Percentiles rank a stretch among this genome's conserved stretches.
Conservation (phyloP, 1,140 invertebrate genomes). For the Pogonognathellus flavescens region DNA sequence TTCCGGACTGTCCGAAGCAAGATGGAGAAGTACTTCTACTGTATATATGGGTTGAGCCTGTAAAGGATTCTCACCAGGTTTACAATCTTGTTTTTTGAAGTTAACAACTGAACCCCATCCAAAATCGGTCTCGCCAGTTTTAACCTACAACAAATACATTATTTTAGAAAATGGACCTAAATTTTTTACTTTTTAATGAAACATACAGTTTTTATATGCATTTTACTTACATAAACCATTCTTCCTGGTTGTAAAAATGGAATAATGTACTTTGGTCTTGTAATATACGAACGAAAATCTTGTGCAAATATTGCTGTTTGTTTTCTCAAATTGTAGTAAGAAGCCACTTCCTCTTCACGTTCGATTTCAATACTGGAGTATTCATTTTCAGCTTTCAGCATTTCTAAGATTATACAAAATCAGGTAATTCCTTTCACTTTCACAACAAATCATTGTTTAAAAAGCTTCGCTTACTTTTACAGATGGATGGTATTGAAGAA, state of each 20-base stretch:
- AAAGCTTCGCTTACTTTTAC: slow-evolving; percentile 78
- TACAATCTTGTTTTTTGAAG: slow-evolving; percentile 81
- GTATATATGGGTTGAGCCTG: slow-evolving; percentile 74
- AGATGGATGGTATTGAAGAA: slow-evolving; percentile 89
- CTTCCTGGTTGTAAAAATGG: slow-evolving; percentile 95
- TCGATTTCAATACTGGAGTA: slow-evolving; percentile 77
- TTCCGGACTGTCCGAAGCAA: slow-evolving; percentile 75
- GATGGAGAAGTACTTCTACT: slow-evolving; percentile 86
- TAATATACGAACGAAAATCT: slow-evolving; percentile 84
- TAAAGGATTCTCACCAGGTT: slow-evolving; percentile 68
- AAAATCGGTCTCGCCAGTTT: slow-evolving; percentile 88
- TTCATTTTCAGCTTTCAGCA: slow-evolving; percentile 79
- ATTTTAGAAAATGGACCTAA: background rate
- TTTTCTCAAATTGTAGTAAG: slow-evolving; percentile 87
- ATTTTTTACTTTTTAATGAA: background rate
- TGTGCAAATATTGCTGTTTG: slow-evolving; percentile 82
- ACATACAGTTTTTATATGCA: slow-evolving; percentile 35
- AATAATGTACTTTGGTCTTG: slow-evolving; percentile 88
- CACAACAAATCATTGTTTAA: slow-evolving; percentile 21
- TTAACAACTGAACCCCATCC: slow-evolving; percentile 97
- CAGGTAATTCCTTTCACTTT: too few relatives aligned
- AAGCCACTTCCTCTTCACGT: slow-evolving; percentile 82
- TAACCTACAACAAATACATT: slow-evolving; percentile 75
- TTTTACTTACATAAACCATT: slow-evolving; percentile 82
- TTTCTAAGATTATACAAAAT: slow-evolving; percentile 75